Evolutionary conservation across 2,888 invertebrate species (phyloP).

Genomic region (Polydrusus tereticollis): DNA sequence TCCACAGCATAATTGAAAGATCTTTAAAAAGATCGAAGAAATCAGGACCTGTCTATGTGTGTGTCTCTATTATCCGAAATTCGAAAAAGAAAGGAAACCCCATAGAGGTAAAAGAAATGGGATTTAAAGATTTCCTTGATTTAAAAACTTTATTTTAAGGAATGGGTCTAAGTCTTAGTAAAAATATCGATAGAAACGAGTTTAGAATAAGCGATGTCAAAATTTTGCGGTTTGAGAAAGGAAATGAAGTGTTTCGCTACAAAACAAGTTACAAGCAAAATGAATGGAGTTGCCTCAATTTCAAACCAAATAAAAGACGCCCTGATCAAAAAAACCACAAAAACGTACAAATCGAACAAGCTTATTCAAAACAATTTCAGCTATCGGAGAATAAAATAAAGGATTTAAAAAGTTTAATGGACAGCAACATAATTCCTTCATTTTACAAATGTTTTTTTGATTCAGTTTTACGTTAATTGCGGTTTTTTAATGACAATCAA

Average conservation of each 20-base stretch:
- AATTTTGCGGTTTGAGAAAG: slow-evolving; percentile 34
- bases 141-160: slow-evolving; percentile 29
- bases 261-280: slow-evolving; percentile 31
- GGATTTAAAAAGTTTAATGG: slow-evolving; percentile 21
- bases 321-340: not conserved
- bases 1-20: slow-evolving; percentile 41
- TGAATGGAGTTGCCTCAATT: slow-evolving; percentile 14
- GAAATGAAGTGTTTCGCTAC: slow-evolving; percentile 21
- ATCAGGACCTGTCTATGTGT: slow-evolving; percentile 36
- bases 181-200: slow-evolving; percentile 29
- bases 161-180: slow-evolving; percentile 22
- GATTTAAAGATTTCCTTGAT: slow-evolving; percentile 37
- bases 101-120: slow-evolving; percentile 35
- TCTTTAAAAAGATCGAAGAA: slow-evolving; percentile 20
- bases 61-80: slow-evolving; percentile 32
- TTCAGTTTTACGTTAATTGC: too few relatives aligned
- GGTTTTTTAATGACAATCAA: too few relatives aligned
- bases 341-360: slow-evolving; percentile 14
- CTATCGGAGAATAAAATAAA: slow-evolving; percentile 36
- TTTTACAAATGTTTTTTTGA: slow-evolving; percentile 33
- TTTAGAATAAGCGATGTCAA: slow-evolving; percentile 26
- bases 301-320: slow-evolving; percentile 32
- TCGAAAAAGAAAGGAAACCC: slow-evolving; percentile 38
- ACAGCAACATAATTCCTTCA: slow-evolving; percentile 34
- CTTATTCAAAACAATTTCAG: slow-evolving; percentile 9